Evolutionary conservation across 2,113 vertebrate genomes (phyloP).

Genomic region (Macaca nemestrina): DNA sequence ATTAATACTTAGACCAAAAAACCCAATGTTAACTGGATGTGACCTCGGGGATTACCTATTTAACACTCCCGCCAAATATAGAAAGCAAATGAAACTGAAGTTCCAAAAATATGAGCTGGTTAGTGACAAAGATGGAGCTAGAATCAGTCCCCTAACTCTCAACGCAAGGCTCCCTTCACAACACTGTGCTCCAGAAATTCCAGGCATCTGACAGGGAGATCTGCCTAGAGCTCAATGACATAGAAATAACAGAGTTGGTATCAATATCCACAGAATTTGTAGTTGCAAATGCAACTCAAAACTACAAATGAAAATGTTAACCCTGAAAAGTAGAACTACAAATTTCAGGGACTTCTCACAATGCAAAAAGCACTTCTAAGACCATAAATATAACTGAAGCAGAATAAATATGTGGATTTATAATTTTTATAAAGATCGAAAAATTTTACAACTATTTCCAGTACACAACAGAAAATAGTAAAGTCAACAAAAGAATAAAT

Average conservation of each 20-base stretch:
- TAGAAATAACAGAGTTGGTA: neutral
- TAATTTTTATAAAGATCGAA: neutral
- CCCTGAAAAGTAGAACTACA: neutral
- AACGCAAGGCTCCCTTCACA: neutral
- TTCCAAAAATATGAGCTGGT: neutral
- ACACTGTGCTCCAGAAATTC: neutral
- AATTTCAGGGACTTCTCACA: neutral
- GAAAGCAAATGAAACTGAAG: neutral
- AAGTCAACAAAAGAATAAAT: slow-evolving; percentile 20
- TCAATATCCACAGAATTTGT: neutral
- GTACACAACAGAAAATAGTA: neutral
- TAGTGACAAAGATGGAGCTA: neutral
- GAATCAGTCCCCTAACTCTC: neutral
- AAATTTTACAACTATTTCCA: neutral
- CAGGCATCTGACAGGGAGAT: neutral
- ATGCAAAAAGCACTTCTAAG: neutral
- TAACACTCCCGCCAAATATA: neutral
- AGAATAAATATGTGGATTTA: neutral
- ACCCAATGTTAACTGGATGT: neutral
- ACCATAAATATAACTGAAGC: neutral
- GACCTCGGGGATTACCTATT: neutral
- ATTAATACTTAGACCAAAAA: neutral
- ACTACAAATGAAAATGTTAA: neutral
- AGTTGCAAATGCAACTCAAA: neutral
- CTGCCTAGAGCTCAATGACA: neutral